phyloP scores from a whole-genome alignment of 2,113 vertebrate genomes.

The Hemichromis elongatus region DNA sequence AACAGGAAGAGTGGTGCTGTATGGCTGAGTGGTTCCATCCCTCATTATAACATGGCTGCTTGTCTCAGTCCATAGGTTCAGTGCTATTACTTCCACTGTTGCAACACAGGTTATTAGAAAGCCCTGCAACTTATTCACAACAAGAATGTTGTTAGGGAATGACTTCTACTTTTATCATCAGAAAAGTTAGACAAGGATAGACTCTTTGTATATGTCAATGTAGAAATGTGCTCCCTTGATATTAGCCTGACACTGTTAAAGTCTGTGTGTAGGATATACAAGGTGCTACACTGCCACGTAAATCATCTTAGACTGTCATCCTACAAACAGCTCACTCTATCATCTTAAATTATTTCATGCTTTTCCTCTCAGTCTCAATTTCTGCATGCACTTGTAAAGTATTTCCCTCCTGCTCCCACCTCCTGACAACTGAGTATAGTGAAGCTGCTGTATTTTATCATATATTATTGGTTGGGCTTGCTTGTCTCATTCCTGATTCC shows the following conservation, averaged over 20 bases:
- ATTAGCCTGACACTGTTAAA: background rate
- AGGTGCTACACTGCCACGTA: background rate
- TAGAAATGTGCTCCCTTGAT: background rate
- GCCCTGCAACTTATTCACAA: constrained; percentile 59
- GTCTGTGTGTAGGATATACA: background rate
- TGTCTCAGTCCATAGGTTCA: constrained; percentile 70
- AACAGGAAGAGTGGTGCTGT: constrained; percentile 66
- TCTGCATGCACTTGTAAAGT: background rate
- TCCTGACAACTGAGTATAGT: background rate
- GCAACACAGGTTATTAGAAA: constrained; percentile 69
- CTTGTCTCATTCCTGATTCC: background rate
- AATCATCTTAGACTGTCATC: constrained; percentile 4
- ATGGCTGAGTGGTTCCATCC: constrained; percentile 69
- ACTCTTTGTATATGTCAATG: background rate
- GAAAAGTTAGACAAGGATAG: constrained; percentile 10
- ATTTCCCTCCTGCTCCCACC: background rate
- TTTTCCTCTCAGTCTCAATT: constrained; percentile 8
- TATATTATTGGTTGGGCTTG: background rate
- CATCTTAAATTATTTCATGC: constrained; percentile 19
- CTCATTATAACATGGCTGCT: constrained; percentile 76
- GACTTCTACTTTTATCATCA: background rate
- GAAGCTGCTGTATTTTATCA: constrained; percentile 37
- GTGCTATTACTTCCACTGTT: constrained; percentile 66
- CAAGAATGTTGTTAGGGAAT: constrained; percentile 7
- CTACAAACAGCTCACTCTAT: constrained; percentile 24